Conservation (phyloP, 1,140 invertebrate species). For the Mamestra configurata region DNA sequence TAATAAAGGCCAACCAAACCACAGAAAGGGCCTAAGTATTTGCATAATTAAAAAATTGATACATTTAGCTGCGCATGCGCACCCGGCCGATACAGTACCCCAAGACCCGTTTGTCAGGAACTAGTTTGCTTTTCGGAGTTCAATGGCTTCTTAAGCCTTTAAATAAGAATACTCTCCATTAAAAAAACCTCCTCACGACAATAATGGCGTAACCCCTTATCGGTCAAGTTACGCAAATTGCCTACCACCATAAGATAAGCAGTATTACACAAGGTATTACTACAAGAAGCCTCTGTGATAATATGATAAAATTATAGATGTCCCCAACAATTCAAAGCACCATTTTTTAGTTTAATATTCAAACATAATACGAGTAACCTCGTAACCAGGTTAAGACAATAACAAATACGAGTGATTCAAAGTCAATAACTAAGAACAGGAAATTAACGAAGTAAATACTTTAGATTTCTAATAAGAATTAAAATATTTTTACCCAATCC, state of each 20-base stretch:
- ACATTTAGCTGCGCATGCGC: constrained; percentile 42
- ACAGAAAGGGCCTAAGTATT: background rate
- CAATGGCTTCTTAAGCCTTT: constrained; percentile 66
- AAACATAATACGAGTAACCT: constrained; percentile 16
- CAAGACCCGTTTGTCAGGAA: constrained; percentile 67
- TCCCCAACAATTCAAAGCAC: background rate
- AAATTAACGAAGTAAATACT: constrained; percentile 9
- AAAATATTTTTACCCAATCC: constrained; percentile 72
- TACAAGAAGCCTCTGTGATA: constrained; percentile 22
- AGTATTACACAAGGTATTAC: constrained; percentile 45
- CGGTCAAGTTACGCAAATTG: constrained; percentile 45
- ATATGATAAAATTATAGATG: constrained; percentile 37
- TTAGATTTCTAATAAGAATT: constrained; percentile 11
- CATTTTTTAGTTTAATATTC: background rate
- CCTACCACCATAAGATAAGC: constrained; percentile 48
- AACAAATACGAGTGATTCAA: constrained; percentile 24
- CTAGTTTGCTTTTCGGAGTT: constrained; percentile 82
- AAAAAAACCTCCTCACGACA: constrained; percentile 19
- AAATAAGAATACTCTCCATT: constrained; percentile 33
- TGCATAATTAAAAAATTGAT: constrained; percentile 54
- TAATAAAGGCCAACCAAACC: background rate
- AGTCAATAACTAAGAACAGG: background rate
- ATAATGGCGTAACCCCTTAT: constrained; percentile 52
- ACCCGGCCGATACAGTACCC: constrained; percentile 61
- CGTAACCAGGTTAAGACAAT: constrained; percentile 22